These are phyloP conservation scores for Calvadosia cruxmelitensis DNA, from an alignment of 30 jellyfish, hydroid and myxozoan genomes.

Conservation along the genomic window DNA sequence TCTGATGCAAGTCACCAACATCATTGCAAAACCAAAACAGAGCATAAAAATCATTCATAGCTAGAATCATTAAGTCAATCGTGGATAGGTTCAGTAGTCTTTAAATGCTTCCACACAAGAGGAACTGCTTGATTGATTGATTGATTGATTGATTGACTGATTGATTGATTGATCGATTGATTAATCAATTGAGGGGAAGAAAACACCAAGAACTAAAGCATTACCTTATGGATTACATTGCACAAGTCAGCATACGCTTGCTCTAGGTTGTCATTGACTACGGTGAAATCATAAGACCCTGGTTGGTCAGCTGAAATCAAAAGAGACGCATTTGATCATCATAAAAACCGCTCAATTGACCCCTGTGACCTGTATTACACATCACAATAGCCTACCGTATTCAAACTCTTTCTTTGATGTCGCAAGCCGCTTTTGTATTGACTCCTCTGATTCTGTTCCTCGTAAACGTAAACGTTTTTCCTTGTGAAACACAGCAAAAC, in stretches of 20 bases:
- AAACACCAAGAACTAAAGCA: too few species aligned
- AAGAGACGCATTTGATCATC: background rate
- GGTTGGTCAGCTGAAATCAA: conserved; percentile 48
- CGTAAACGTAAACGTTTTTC: conserved; percentile 76
- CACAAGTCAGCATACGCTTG: conserved; percentile 61
- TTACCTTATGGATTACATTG: conserved; percentile 47
- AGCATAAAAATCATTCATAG: too few species aligned
- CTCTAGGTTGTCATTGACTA: conserved; percentile 74
- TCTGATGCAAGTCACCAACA: too few species aligned
- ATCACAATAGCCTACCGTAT: conserved; percentile 43
- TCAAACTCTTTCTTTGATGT: conserved; percentile 60
- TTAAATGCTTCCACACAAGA: too few species aligned
- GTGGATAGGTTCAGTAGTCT: too few species aligned
- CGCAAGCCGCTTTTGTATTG: conserved; percentile 53
- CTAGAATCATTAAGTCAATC: too few species aligned
- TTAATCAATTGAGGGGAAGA: too few species aligned
- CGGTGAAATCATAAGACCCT: conserved; percentile 54
- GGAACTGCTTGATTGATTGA: too few species aligned
- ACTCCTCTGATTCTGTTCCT: conserved; percentile 86
- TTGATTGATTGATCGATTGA: too few species aligned
- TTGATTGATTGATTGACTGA: too few species aligned
- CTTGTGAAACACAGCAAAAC: conserved; percentile 11
- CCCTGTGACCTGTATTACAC: background rate
- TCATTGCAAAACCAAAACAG: too few species aligned
- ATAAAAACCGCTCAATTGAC: too few species aligned